Percentiles rank a stretch among this genome's conserved stretches.
Evolutionary conservation across 2,113 vertebrate genomes (phyloP).

Genomic region (Psilopogon haemacephalus): DNA sequence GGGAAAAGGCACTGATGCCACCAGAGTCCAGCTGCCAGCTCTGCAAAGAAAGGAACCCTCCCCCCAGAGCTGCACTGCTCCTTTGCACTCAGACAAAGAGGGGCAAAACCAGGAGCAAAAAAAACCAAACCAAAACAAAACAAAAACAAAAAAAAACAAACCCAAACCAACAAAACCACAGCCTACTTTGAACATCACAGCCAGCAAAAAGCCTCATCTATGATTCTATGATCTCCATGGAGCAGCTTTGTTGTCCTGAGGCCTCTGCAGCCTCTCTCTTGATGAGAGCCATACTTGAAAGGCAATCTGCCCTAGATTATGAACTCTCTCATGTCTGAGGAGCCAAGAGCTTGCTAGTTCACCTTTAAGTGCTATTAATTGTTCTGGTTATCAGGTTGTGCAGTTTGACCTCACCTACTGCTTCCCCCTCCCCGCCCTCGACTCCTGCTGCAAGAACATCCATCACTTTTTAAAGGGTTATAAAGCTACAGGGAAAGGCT

Average conservation of each 20-base stretch:
- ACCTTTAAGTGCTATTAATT: conserved; percentile 48
- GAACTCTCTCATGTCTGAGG: background rate
- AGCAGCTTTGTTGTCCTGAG: background rate
- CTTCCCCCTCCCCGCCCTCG: background rate
- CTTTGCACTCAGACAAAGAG: background rate
- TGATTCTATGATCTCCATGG: too few species aligned
- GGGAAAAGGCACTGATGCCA: background rate
- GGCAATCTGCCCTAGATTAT: conserved; percentile 2
- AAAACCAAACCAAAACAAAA: background rate
- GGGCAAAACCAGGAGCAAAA: background rate
- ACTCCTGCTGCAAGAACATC: conserved; percentile 20
- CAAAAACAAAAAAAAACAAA: too few species aligned
- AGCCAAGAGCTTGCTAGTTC: conserved; percentile 26
- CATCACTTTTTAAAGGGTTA: conserved; percentile 47
- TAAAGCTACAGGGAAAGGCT: background rate
- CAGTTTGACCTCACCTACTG: conserved; percentile 17
- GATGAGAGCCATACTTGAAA: background rate
- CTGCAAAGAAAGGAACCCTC: background rate
- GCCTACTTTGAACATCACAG: background rate
- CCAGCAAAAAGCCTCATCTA: background rate
- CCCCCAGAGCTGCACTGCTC: background rate
- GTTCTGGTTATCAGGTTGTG: conserved; percentile 24
- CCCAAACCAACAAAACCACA: too few species aligned
- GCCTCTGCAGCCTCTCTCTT: background rate
- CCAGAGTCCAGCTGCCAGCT: background rate